These are phyloP conservation scores for Drosophila subpulchrella DNA, from an alignment of 1,140 invertebrate genomes.

Conservation along the genomic window DNA sequence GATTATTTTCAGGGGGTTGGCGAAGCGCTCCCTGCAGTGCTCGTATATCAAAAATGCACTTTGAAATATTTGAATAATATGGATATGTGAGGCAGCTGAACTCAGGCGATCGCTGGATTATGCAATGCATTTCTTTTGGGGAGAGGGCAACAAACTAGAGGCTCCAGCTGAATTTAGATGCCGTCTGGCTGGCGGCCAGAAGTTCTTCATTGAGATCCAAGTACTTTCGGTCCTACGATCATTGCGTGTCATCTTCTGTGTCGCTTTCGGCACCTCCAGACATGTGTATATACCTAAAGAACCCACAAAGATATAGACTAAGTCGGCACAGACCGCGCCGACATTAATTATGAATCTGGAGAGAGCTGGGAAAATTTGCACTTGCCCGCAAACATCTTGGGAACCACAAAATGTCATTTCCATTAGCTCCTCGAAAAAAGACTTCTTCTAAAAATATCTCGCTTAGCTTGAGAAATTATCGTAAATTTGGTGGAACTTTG, in stretches of 20 bases:
- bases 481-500: slow-evolving; percentile 71
- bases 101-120: slow-evolving; percentile 61
- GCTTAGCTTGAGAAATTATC: slow-evolving; percentile 54
- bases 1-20: slow-evolving; percentile 40
- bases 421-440: slow-evolving; percentile 59
- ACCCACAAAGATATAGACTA: slow-evolving; percentile 5
- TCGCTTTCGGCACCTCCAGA: slow-evolving; percentile 69
- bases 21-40: slow-evolving; percentile 1
- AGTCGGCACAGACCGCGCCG: slow-evolving; percentile 20
- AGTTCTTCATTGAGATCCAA: slow-evolving; percentile 15
- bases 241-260: slow-evolving; percentile 62
- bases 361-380: slow-evolving; percentile 62
- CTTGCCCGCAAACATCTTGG: slow-evolving; percentile 45
- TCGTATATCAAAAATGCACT: slow-evolving; percentile 64
- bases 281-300: neutral
- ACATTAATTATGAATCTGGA: slow-evolving; percentile 77
- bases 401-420: slow-evolving; percentile 75
- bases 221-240: slow-evolving; percentile 39
- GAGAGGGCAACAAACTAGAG: slow-evolving; percentile 52
- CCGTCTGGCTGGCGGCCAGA: slow-evolving; percentile 47
- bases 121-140: slow-evolving; percentile 36
- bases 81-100: slow-evolving; percentile 36
- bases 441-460: slow-evolving; percentile 33
- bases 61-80: slow-evolving; percentile 44
- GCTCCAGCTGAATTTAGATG: slow-evolving; percentile 48